A percentile compares a stretch with the other conserved stretches of the same genome.
Evolutionary conservation across 2,888 invertebrate genomes (phyloP).

Genomic region (Caenorhabditis uteleia): DNA sequence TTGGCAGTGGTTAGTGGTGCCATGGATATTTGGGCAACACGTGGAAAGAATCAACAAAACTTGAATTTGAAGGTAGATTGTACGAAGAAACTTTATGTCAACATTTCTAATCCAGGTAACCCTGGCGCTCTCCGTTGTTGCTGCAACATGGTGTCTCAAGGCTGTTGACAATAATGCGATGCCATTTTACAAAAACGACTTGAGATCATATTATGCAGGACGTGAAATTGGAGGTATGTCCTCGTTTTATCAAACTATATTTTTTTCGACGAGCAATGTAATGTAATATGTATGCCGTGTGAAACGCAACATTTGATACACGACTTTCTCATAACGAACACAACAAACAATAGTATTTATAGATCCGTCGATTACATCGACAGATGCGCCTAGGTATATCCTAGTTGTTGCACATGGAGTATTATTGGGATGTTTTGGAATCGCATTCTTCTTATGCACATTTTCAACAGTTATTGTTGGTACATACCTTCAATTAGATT

Average conservation of each 20-base stretch:
- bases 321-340: no score
- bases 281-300: neutral
- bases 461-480: slow-evolving; percentile 59
- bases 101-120: slow-evolving; percentile 50
- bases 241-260: no score
- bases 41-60: slow-evolving; percentile 52
- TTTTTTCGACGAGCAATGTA: no score
- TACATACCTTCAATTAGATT: slow-evolving; percentile 54
- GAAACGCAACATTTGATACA: slow-evolving; percentile 26
- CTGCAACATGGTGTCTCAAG: slow-evolving; percentile 67
- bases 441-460: slow-evolving; percentile 60
- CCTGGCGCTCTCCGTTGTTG: slow-evolving; percentile 64
- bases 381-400: slow-evolving; percentile 60
- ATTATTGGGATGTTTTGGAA: slow-evolving; percentile 56
- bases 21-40: slow-evolving; percentile 61
- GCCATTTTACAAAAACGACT: slow-evolving; percentile 66
- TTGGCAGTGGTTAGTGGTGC: slow-evolving; percentile 60
- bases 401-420: slow-evolving; percentile 65
- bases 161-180: slow-evolving; percentile 66
- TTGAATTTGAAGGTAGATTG: slow-evolving; percentile 64
- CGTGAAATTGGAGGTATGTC: slow-evolving; percentile 42
- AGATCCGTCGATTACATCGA: slow-evolving; percentile 43
- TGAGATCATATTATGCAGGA: slow-evolving; percentile 56
- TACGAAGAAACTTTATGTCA: neutral
- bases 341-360: slow-evolving; percentile 18